These are phyloP conservation scores for Rhorus exstirpatorius DNA, from an alignment of 2,888 invertebrate species.

Conservation along the genomic window DNA sequence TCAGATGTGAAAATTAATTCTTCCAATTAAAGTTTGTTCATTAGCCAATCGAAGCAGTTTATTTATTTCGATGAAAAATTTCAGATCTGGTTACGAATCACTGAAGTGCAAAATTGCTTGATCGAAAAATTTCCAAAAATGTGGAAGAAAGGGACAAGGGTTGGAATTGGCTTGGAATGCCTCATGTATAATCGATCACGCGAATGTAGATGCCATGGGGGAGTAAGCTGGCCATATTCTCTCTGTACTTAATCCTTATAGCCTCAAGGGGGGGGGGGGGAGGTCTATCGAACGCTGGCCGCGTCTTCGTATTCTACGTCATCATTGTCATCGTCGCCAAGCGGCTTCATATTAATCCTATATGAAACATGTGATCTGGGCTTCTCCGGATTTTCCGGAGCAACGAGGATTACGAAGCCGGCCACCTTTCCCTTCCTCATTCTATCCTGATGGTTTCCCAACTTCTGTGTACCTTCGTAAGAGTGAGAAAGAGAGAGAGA, in stretches of 20 bases:
- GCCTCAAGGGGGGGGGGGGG: constrained; percentile 23
- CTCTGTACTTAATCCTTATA: constrained; percentile 62
- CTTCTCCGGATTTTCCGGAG: constrained; percentile 74
- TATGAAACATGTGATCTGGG: constrained; percentile 76
- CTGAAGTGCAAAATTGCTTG: too few relatives aligned
- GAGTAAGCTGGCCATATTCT: constrained; percentile 59
- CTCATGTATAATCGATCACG: constrained; percentile 29
- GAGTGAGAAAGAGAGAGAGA: constrained; percentile 7
- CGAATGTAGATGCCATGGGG: constrained; percentile 29
- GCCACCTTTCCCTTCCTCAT: constrained; percentile 50
- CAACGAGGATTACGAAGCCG: constrained; percentile 72
- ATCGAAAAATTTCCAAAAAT: background rate
- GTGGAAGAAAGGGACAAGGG: background rate
- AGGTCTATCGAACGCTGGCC: constrained; percentile 7
- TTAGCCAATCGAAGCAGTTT: too few relatives aligned
- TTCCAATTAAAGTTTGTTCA: too few relatives aligned
- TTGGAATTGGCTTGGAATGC: constrained; percentile 5
- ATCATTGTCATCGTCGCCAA: constrained; percentile 57
- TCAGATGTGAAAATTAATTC: too few relatives aligned
- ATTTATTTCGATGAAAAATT: too few relatives aligned
- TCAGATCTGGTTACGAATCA: too few relatives aligned
- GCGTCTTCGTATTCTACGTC: constrained; percentile 32
- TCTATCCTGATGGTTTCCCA: constrained; percentile 38
- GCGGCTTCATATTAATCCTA: constrained; percentile 76
- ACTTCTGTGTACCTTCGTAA: background rate